Evolutionary conservation across 2,113 vertebrate genomes (phyloP).

Genomic region (Notarius quadriscutis): DNA sequence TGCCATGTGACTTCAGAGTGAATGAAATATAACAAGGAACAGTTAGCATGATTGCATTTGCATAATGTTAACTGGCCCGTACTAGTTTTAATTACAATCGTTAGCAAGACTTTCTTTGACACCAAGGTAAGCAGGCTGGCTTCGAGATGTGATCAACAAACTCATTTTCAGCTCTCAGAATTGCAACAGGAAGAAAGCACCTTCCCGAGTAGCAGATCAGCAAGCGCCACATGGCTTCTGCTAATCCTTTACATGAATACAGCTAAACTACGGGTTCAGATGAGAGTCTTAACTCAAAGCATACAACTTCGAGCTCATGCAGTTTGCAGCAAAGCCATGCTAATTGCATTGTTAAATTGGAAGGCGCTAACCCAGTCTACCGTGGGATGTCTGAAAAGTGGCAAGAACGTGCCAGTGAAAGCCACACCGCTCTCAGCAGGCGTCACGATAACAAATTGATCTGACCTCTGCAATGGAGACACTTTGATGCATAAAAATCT

Average conservation of each 20-base stretch:
- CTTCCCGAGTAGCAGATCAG: constrained; percentile 10
- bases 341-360: constrained; percentile 45
- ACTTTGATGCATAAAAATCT: constrained; percentile 54
- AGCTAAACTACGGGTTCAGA: constrained; percentile 13
- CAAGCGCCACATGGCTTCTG: neutral
- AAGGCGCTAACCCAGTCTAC: neutral
- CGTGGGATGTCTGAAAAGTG: neutral
- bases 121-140: constrained; percentile 11
- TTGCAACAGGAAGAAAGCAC: neutral
- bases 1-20: neutral
- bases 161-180: constrained; percentile 5
- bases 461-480: constrained; percentile 54
- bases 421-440: constrained; percentile 27
- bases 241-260: constrained; percentile 16
- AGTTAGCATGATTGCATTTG: constrained; percentile 12
- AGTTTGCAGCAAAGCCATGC: neutral
- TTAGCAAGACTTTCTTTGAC: constrained; percentile 10
- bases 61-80: neutral
- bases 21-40: constrained; percentile 3
- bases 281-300: neutral
- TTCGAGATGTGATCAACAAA: neutral
- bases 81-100: neutral
- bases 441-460: constrained; percentile 53
- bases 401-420: neutral
- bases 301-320: neutral